Percentiles rank a stretch among this genome's conserved stretches.
phyloP scores from a whole-genome alignment of 1,140 invertebrate genomes.

The Drosophila malerkotliana region DNA sequence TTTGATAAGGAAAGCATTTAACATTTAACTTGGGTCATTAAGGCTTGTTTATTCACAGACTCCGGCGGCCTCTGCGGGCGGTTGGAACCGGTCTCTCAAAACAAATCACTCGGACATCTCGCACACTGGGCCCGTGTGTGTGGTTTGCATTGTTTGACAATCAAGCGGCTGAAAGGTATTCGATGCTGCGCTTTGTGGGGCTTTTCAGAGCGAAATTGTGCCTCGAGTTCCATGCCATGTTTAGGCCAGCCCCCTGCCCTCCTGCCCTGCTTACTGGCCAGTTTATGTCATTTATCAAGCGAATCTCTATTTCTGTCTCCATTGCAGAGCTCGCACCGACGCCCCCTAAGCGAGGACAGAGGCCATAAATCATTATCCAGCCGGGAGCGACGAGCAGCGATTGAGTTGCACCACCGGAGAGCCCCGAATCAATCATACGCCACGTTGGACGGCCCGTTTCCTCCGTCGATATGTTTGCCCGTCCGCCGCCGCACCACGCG shows the following conservation, averaged over 20 bases:
- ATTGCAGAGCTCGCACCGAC: constrained; percentile 29
- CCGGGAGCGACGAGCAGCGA: constrained; percentile 21
- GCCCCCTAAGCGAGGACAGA: constrained; percentile 56
- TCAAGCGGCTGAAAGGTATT: constrained; percentile 22
- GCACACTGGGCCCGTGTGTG: not conserved
- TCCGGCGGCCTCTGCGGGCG: not conserved
- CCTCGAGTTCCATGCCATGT: not conserved
- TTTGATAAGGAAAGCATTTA: no score
- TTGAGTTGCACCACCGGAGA: constrained; percentile 48
- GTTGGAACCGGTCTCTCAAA: not conserved
- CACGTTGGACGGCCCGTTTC: constrained; percentile 37
- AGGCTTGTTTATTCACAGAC: not conserved
- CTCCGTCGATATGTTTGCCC: constrained; percentile 53
- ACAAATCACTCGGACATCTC: not conserved
- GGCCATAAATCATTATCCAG: constrained; percentile 65
- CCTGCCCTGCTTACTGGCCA: not conserved
- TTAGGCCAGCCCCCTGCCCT: no score
- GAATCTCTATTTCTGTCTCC: constrained; percentile 1
- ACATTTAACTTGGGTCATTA: not conserved
- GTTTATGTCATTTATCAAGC: constrained; percentile 1
- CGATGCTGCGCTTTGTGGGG: constrained; percentile 24
- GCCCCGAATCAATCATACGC: constrained; percentile 65
- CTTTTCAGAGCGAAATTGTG: constrained; percentile 12
- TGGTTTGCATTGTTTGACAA: constrained; percentile 58
- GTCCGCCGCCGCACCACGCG: constrained; percentile 53